These are phyloP conservation scores for Scatophagus argus DNA, from an alignment of 2,113 vertebrate genomes.

Conservation along the genomic window DNA sequence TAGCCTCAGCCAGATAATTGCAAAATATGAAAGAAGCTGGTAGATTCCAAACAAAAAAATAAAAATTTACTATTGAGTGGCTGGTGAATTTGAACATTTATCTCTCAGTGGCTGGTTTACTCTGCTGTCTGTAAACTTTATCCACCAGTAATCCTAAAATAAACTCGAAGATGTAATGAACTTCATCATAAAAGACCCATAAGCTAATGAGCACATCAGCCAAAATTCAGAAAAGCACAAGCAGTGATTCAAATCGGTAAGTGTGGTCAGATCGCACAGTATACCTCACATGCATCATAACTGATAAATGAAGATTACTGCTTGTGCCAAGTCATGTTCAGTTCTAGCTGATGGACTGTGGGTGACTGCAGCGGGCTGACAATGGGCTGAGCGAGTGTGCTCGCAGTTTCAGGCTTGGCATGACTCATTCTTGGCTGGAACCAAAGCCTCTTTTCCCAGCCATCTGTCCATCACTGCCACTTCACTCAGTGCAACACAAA, in stretches of 20 bases:
- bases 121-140: conserved; percentile 1
- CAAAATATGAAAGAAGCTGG: no score
- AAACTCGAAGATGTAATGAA: neutral
- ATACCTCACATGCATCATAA: conserved; percentile 43
- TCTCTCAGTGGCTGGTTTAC: no score
- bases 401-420: conserved; percentile 53
- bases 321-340: conserved; percentile 55
- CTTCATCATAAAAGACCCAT: neutral
- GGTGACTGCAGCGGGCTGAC: conserved; percentile 60
- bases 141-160: neutral
- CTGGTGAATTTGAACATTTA: no score
- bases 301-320: conserved; percentile 40
- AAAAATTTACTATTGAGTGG: no score
- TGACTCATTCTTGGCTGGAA: conserved; percentile 68
- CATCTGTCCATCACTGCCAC: conserved; percentile 77
- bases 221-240: neutral
- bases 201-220: neutral
- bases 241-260: conserved; percentile 8
- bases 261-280: conserved; percentile 23
- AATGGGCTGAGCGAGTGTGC: conserved; percentile 59
- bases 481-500: conserved; percentile 59
- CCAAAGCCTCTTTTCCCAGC: conserved; percentile 53
- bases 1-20: no score
- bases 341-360: conserved; percentile 44
- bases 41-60: no score